These are phyloP conservation scores for Theonella swinhoei DNA, from an alignment of 37 sponge, comb jelly and placozoan genomes.

Conservation along the genomic window DNA sequence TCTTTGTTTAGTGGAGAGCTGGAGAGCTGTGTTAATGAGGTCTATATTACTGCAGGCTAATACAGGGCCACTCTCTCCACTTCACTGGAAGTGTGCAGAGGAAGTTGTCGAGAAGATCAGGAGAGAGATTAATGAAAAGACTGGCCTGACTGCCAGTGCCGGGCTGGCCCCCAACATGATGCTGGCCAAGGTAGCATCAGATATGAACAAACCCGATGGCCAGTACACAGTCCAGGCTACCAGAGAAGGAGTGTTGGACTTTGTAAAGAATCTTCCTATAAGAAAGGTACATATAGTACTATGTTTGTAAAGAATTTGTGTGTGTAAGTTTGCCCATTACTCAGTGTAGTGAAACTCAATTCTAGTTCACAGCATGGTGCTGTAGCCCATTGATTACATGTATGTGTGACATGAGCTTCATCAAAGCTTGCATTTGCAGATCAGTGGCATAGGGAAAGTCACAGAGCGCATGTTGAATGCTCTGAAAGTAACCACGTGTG, in stretches of 20 bases:
- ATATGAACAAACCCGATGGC: slow-evolving; percentile 96
- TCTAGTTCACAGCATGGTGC: too few species aligned
- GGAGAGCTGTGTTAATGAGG: too few species aligned
- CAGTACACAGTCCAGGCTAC: slow-evolving; percentile 72
- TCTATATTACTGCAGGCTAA: too few species aligned
- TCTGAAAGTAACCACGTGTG: slow-evolving; percentile 69
- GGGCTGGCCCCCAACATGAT: slow-evolving; percentile 93
- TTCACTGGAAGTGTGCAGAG: slow-evolving; percentile 54
- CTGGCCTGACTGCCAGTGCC: slow-evolving; percentile 94
- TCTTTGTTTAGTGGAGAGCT: not conserved
- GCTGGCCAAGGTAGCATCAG: slow-evolving; percentile 94
- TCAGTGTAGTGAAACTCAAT: not conserved
- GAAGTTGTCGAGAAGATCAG: slow-evolving; percentile 83
- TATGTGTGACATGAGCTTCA: too few species aligned
- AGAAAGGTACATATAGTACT: slow-evolving; percentile 74
- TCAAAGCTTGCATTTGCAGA: slow-evolving; percentile 40
- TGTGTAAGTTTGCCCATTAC: not conserved
- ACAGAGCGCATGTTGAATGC: slow-evolving; percentile 87
- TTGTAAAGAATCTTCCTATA: slow-evolving; percentile 81
- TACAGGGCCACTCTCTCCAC: slow-evolving; percentile 12
- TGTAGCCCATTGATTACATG: too few species aligned
- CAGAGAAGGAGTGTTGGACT: slow-evolving; percentile 78
- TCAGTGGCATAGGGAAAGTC: slow-evolving; percentile 94
- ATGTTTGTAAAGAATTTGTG: not conserved
- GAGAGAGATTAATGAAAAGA: slow-evolving; percentile 42